A percentile compares a stretch with the other conserved stretches of the same genome.
Conservation (phyloP, 2,797 vertebrate species). For the Cynopterus sphinx region DNA sequence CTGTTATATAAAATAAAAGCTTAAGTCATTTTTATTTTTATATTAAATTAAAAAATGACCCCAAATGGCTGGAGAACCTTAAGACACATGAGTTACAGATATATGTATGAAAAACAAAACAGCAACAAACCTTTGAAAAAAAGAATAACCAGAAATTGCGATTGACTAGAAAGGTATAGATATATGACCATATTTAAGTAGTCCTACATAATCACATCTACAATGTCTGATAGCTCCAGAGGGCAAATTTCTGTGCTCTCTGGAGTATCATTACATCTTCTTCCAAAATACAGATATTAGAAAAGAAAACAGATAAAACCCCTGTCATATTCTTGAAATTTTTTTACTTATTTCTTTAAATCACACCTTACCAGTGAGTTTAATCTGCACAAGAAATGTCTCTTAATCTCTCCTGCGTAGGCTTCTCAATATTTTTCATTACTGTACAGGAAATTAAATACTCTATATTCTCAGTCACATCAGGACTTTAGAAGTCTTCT, state of each 20-base stretch:
- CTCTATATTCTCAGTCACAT: slow-evolving; percentile 42
- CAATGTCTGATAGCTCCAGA: background rate
- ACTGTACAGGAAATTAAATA: slow-evolving; percentile 65
- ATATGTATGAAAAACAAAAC: background rate
- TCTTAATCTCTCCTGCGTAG: slow-evolving; percentile 40
- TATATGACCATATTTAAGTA: slow-evolving; percentile 1
- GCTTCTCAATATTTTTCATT: slow-evolving; percentile 40
- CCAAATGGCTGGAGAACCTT: background rate
- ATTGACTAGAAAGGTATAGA: slow-evolving; percentile 34
- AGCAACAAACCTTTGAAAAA: background rate
- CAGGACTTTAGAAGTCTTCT: slow-evolving; percentile 23
- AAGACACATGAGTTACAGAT: background rate
- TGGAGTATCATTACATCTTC: background rate
- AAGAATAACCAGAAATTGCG: slow-evolving; percentile 11
- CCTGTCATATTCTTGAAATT: slow-evolving; percentile 1
- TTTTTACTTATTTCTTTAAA: slow-evolving; percentile 55
- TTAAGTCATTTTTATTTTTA: slow-evolving; percentile 16
- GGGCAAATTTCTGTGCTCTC: background rate
- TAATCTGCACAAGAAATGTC: slow-evolving; percentile 53
- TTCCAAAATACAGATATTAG: slow-evolving; percentile 44
- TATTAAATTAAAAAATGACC: slow-evolving; percentile 32
- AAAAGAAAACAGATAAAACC: slow-evolving; percentile 46
- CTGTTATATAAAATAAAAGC: background rate
- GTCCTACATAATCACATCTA: slow-evolving; percentile 9
- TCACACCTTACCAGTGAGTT: slow-evolving; percentile 33